Evolutionary conservation across 2,797 vertebrate genomes (phyloP).

Genomic region (Psittacula derbiana): DNA sequence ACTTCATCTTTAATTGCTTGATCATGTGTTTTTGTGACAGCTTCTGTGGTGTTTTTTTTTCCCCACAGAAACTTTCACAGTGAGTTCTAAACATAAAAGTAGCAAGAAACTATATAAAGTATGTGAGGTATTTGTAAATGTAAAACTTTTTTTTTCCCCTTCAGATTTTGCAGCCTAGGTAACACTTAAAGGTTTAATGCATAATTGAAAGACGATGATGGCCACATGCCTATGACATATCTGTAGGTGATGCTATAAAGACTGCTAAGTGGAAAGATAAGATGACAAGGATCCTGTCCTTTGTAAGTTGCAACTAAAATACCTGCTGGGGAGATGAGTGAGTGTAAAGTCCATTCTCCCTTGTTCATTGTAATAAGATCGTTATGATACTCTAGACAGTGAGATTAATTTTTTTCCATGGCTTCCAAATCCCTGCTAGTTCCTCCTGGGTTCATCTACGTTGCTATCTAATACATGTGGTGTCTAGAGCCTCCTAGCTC

Average conservation of each 20-base stretch:
- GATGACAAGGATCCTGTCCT: background rate
- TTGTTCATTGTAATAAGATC: background rate
- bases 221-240: background rate
- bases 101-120: background rate
- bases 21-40: background rate
- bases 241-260: background rate
- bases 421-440: background rate
- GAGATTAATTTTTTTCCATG: background rate
- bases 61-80: background rate
- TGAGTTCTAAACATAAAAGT: background rate
- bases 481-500: background rate
- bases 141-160: background rate
- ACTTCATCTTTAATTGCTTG: background rate
- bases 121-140: background rate
- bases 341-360: background rate
- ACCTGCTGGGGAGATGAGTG: background rate
- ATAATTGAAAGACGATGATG: background rate
- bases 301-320: background rate
- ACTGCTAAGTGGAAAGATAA: background rate
- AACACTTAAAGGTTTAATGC: background rate
- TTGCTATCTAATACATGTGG: background rate
- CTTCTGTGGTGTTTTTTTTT: background rate
- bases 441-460: background rate
- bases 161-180: background rate
- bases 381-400: background rate